phyloP scores from a whole-genome alignment of 2,797 vertebrate species.

The Sarcoramphus papa region DNA sequence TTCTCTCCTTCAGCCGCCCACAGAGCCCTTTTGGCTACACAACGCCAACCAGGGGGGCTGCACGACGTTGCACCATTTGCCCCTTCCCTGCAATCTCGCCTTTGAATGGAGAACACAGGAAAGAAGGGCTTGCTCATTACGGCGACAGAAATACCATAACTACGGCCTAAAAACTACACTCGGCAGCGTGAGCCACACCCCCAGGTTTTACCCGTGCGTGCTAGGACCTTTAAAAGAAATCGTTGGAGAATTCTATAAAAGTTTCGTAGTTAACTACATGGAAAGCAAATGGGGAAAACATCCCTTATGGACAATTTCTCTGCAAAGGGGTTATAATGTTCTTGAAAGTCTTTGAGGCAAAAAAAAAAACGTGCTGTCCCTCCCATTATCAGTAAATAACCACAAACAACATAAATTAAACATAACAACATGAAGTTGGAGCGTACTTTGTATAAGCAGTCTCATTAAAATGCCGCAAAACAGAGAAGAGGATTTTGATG shows the following conservation, averaged over 20 bases:
- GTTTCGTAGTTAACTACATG: not conserved
- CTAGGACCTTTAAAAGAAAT: not conserved
- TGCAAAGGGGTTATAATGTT: not conserved
- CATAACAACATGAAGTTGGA: no score
- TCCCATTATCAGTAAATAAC: rapidly evolving
- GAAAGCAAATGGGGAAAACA: not conserved
- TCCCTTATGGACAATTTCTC: not conserved
- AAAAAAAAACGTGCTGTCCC: no score
- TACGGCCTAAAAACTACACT: rapidly evolving
- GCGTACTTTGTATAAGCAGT: rapidly evolving
- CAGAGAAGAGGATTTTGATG: no score
- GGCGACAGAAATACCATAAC: rapidly evolving
- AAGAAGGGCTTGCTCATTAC: not conserved
- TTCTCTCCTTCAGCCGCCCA: not conserved
- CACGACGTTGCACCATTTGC: rapidly evolving
- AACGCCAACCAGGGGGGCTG: rapidly evolving
- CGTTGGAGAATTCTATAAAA: not conserved
- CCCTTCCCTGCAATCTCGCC: not conserved
- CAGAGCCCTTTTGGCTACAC: rapidly evolving
- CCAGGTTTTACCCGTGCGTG: rapidly evolving
- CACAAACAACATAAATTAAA: rapidly evolving
- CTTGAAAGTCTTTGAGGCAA: not conserved
- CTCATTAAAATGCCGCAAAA: not conserved
- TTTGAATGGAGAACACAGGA: rapidly evolving
- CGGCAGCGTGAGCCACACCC: rapidly evolving